A percentile compares a stretch with the other conserved stretches of the same genome.
phyloP scores from a whole-genome alignment of 2,797 vertebrate species.

The Odontamblyopus lacepedii region DNA sequence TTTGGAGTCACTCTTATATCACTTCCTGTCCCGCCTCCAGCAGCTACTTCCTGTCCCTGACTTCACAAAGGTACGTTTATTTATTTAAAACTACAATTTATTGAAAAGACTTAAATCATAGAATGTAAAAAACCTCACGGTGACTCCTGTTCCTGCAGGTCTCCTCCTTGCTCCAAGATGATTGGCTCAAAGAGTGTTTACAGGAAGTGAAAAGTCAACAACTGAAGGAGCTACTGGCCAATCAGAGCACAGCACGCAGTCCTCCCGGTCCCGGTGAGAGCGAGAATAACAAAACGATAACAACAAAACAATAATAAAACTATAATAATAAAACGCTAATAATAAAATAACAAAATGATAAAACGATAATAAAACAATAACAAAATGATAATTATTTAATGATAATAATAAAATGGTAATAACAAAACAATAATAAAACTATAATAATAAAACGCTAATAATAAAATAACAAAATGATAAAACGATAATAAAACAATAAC shows the following conservation, averaged over 20 bases:
- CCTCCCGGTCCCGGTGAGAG: background rate
- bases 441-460: too few relatives aligned
- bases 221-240: constrained; percentile 54
- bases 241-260: constrained; percentile 32
- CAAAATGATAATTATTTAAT: too few relatives aligned
- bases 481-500: too few relatives aligned
- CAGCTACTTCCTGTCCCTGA: constrained; percentile 63
- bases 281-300: too few relatives aligned
- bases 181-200: constrained; percentile 52
- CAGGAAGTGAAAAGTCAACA: constrained; percentile 32
- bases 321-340: too few relatives aligned
- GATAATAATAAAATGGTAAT: too few relatives aligned
- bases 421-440: too few relatives aligned
- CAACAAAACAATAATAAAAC: too few relatives aligned
- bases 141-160: constrained; percentile 3
- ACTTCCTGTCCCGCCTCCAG: constrained; percentile 66
- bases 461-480: too few relatives aligned
- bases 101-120: background rate
- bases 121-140: too few relatives aligned
- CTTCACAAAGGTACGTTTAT: constrained; percentile 60
- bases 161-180: constrained; percentile 16
- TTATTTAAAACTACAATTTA: background rate
- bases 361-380: too few relatives aligned
- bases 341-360: too few relatives aligned
- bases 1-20: constrained; percentile 54